Percentiles rank a stretch among this genome's conserved stretches.
Conservation (phyloP, 2,888 invertebrate species). For the Hipparchia sbordonii region DNA sequence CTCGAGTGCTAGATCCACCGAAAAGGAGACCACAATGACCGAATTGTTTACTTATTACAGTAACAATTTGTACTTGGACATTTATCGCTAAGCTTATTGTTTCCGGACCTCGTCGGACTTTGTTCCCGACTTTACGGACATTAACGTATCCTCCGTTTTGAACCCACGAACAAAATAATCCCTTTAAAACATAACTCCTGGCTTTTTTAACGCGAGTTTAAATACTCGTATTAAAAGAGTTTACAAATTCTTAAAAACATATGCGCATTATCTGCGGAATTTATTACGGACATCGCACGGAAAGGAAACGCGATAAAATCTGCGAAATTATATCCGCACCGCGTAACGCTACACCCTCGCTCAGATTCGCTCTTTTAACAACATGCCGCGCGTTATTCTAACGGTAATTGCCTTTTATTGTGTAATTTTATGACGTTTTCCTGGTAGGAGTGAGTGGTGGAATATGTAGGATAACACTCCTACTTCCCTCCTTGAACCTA, state of each 20-base stretch:
- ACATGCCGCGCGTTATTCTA: conserved; percentile 6
- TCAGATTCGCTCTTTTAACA: conserved; percentile 16
- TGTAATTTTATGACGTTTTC: conserved; percentile 7
- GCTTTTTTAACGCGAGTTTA: background rate
- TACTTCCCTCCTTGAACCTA: no score
- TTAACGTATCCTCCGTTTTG: no score
- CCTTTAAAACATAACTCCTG: background rate
- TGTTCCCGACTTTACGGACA: no score
- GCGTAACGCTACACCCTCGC: conserved; percentile 1
- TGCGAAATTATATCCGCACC: conserved; percentile 11
- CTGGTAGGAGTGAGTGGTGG: background rate
- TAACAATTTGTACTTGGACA: no score
- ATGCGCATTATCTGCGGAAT: conserved; percentile 2
- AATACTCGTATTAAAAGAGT: background rate
- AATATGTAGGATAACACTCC: background rate
- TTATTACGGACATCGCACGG: conserved; percentile 1
- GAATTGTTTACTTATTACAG: no score
- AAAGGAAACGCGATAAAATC: conserved; percentile 17
- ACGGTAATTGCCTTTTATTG: conserved; percentile 14
- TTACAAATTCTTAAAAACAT: conserved; percentile 9
- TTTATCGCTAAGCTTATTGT: no score
- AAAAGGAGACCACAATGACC: no score
- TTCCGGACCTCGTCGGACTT: no score
- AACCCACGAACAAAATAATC: no score
- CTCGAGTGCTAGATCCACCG: no score